Conservation (phyloP, 2,888 invertebrate species). For the Dusona sp. region DNA sequence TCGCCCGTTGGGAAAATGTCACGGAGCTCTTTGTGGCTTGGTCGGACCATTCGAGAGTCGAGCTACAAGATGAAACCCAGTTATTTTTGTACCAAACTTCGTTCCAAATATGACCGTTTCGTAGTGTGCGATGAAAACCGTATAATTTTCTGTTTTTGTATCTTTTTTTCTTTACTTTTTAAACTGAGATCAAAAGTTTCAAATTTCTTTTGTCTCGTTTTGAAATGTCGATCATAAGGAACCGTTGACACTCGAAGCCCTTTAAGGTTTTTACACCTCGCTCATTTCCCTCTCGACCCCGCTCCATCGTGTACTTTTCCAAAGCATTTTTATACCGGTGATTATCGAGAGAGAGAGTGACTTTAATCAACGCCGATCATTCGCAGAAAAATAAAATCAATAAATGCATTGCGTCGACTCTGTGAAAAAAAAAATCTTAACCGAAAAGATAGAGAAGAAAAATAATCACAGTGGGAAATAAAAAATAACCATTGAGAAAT, state of each 20-base stretch:
- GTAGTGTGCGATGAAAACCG: slow-evolving; percentile 12
- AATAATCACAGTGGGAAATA: not conserved
- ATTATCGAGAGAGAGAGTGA: not conserved
- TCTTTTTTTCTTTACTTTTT: not conserved
- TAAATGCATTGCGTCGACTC: not conserved
- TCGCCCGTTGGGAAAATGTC: slow-evolving; percentile 31
- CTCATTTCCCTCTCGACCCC: not conserved
- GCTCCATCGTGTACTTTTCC: not conserved
- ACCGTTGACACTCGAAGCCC: too few species aligned
- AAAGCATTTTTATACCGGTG: slow-evolving; percentile 19
- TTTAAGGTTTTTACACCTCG: not conserved
- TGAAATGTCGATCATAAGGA: too few species aligned
- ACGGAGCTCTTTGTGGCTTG: slow-evolving; percentile 36
- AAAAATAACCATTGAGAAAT: not conserved
- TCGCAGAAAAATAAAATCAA: not conserved
- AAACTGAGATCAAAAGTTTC: not conserved
- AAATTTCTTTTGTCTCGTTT: not conserved
- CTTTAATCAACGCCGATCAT: slow-evolving; percentile 35
- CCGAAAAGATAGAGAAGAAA: too few species aligned
- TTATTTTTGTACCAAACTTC: slow-evolving; percentile 33
- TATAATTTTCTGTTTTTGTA: not conserved
- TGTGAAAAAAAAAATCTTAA: not conserved
- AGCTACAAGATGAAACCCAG: slow-evolving; percentile 28
- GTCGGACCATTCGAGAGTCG: not conserved
- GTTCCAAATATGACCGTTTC: slow-evolving; percentile 18